Conservation (phyloP, 2,113 vertebrate species). For the Oceanodroma tethys region DNA sequence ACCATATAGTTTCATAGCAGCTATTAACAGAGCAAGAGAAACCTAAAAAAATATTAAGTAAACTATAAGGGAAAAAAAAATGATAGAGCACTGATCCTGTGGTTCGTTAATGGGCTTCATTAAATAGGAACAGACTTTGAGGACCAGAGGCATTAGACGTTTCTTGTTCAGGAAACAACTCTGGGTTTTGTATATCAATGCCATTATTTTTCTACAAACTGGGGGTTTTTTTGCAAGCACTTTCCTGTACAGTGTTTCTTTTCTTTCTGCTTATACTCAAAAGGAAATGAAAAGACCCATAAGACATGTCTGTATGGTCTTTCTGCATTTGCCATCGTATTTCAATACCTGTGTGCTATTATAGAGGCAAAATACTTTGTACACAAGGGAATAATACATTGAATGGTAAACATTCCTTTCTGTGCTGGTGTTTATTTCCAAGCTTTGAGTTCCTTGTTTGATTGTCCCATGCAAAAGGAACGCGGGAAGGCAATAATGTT, state of each 20-base stretch:
- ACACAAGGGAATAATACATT: constrained; percentile 61
- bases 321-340: constrained; percentile 32
- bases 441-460: background rate
- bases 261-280: constrained; percentile 42
- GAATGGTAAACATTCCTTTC: constrained; percentile 31
- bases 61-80: constrained; percentile 5
- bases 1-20: background rate
- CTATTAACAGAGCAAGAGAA: constrained; percentile 28
- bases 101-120: background rate
- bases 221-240: constrained; percentile 49
- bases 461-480: background rate
- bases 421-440: constrained; percentile 22
- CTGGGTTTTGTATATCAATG: constrained; percentile 26
- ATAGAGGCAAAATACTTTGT: constrained; percentile 55
- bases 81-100: constrained; percentile 23
- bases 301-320: constrained; percentile 13
- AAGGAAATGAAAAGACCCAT: constrained; percentile 24
- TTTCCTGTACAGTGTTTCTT: constrained; percentile 59
- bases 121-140: constrained; percentile 15
- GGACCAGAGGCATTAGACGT: constrained; percentile 2
- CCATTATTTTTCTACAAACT: constrained; percentile 54
- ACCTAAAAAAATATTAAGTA: background rate
- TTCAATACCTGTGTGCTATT: constrained; percentile 52
- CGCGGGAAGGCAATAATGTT: background rate
- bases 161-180: constrained; percentile 42